phyloP scores from a whole-genome alignment of 2,888 invertebrate species.

The Nemotelus nigrinus region DNA sequence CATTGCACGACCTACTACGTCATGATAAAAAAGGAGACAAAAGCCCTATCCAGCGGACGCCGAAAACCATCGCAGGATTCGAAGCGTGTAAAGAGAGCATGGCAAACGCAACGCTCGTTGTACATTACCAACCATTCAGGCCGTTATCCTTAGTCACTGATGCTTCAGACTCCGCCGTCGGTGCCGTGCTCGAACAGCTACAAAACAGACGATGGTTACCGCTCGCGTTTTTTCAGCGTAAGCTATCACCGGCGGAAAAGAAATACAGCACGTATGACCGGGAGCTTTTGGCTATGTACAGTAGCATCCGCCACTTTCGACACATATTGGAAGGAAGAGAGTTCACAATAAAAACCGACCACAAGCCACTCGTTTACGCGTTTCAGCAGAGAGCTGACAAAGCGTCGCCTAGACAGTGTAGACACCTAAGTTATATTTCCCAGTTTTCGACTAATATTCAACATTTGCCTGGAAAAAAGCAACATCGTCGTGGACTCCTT shows the following conservation, averaged over 20 bases:
- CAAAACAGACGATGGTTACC: no score
- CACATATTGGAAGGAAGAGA: not conserved
- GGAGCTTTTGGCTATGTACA: no score
- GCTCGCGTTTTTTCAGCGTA: not conserved
- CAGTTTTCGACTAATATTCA: not conserved
- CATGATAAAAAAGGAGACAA: not conserved
- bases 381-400: not conserved
- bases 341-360: conserved; percentile 54
- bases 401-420: not conserved
- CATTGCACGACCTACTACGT: not conserved
- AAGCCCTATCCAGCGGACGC: not conserved
- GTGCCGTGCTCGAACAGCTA: no score
- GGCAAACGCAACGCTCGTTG: not conserved
- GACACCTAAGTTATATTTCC: not conserved
- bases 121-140: not conserved
- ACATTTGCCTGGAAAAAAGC: not conserved
- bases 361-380: conserved; percentile 50
- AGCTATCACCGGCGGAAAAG: not conserved
- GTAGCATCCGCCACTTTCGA: not conserved
- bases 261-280: not conserved
- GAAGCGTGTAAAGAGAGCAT: not conserved
- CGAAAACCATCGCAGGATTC: not conserved
- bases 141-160: no score
- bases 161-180: no score
- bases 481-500: not conserved